Percentiles rank a stretch among this genome's conserved stretches.
Conservation (phyloP, 92 coral and sea anemone genomes). For the Umimayanthus chanpuru region DNA sequence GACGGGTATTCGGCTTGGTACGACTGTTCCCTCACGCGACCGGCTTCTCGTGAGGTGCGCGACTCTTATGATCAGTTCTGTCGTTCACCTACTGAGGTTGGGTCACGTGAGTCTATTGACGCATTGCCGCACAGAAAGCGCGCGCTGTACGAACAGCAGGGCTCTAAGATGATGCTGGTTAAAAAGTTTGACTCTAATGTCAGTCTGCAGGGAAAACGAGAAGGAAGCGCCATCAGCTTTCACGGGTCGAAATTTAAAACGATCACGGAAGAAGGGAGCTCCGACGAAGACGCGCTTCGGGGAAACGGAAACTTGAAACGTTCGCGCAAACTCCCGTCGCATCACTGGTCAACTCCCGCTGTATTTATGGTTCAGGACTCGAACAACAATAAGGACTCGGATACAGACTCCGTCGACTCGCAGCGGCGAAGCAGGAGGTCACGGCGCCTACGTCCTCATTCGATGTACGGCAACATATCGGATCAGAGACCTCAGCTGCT, state of each 20-base stretch:
- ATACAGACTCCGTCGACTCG: slow-evolving; percentile 71
- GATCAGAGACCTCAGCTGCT: slow-evolving; percentile 56
- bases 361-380: slow-evolving; percentile 78
- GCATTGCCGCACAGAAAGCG: slow-evolving; percentile 62
- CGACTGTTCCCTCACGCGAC: slow-evolving; percentile 78
- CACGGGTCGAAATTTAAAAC: slow-evolving; percentile 69
- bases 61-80: slow-evolving; percentile 98
- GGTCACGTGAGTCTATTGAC: slow-evolving; percentile 93
- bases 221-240: slow-evolving; percentile 31
- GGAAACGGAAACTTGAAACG: slow-evolving; percentile 55
- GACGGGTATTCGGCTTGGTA: slow-evolving; percentile 83
- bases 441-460: slow-evolving; percentile 75
- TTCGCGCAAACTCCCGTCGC: slow-evolving; percentile 66
- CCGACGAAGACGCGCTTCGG: slow-evolving; percentile 62
- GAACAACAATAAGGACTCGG: slow-evolving; percentile 64
- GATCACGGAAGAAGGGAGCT: slow-evolving; percentile 58
- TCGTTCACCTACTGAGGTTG: slow-evolving; percentile 69
- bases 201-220: slow-evolving; percentile 73
- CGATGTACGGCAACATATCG: slow-evolving; percentile 62
- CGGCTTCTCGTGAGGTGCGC: slow-evolving; percentile 97
- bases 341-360: slow-evolving; percentile 98
- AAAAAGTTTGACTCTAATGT: slow-evolving; percentile 76
- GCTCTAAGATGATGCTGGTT: slow-evolving; percentile 62
- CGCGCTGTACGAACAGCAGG: slow-evolving; percentile 72
- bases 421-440: slow-evolving; percentile 59